These are phyloP conservation scores for Ceratitis capitata DNA, from an alignment of 1,140 invertebrate species.

Conservation along the genomic window DNA sequence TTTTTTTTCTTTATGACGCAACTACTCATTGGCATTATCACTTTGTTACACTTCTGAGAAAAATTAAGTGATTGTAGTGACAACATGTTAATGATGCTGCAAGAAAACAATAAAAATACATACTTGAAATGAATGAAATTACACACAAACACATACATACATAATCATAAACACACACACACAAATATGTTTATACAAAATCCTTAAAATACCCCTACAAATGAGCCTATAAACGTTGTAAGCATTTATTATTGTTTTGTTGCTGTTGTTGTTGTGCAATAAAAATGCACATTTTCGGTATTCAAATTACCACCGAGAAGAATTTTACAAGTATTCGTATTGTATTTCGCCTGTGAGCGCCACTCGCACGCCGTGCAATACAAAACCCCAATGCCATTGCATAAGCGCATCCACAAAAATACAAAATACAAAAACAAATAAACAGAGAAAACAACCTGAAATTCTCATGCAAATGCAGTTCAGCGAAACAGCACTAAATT, in stretches of 20 bases:
- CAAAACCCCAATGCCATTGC: conserved; percentile 1
- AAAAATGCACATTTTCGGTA: conserved; percentile 1
- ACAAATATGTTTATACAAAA: neutral
- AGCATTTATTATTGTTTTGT: neutral
- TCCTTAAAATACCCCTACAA: neutral
- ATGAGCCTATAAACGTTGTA: neutral
- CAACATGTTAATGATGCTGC: neutral
- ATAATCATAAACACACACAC: neutral
- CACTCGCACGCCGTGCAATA: neutral
- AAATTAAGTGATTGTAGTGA: conserved; percentile 35
- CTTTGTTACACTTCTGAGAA: conserved; percentile 29
- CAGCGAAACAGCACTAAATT: neutral
- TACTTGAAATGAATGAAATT: too few relatives aligned
- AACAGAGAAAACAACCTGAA: too few relatives aligned
- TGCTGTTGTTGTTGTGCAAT: conserved; percentile 24
- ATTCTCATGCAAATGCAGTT: neutral
- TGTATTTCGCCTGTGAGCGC: neutral
- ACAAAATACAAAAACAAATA: too few relatives aligned
- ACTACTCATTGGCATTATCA: conserved; percentile 21
- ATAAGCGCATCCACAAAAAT: neutral
- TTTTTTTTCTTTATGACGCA: conserved; percentile 32
- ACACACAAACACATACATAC: neutral
- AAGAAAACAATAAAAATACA: neutral
- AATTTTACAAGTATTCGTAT: neutral
- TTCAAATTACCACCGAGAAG: conserved; percentile 1